Conservation (phyloP, 2,113 vertebrate genomes). For the Aphelocoma coerulescens region DNA sequence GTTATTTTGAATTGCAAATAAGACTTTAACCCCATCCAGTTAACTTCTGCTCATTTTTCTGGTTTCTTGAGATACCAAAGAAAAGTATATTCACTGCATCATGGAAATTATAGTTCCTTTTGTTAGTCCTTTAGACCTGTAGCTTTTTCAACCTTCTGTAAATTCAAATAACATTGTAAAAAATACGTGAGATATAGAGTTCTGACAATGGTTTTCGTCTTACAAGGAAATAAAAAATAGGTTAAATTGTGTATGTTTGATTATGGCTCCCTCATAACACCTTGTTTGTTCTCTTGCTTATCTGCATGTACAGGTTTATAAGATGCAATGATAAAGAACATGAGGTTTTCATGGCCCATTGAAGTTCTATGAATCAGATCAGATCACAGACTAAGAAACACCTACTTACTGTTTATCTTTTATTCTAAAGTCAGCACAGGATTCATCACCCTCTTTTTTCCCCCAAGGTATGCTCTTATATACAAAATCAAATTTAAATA, state of each 20-base stretch:
- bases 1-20: not conserved
- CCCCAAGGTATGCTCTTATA: not conserved
- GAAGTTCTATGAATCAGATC: not conserved
- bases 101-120: not conserved
- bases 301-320: not conserved
- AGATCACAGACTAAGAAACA: not conserved
- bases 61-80: not conserved
- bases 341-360: not conserved
- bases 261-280: not conserved
- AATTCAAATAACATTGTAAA: not conserved
- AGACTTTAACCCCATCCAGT: not conserved
- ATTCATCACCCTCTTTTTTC: not conserved
- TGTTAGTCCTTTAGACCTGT: not conserved
- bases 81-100: not conserved
- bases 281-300: not conserved
- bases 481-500: not conserved
- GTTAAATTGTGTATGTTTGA: not conserved
- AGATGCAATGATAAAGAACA: not conserved
- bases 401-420: not conserved
- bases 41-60: not conserved
- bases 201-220: not conserved
- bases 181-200: not conserved
- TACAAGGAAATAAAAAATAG: not conserved
- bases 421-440: not conserved
- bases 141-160: not conserved